Conservation (phyloP, 2,888 invertebrate genomes). For the Vanessa cardui region DNA sequence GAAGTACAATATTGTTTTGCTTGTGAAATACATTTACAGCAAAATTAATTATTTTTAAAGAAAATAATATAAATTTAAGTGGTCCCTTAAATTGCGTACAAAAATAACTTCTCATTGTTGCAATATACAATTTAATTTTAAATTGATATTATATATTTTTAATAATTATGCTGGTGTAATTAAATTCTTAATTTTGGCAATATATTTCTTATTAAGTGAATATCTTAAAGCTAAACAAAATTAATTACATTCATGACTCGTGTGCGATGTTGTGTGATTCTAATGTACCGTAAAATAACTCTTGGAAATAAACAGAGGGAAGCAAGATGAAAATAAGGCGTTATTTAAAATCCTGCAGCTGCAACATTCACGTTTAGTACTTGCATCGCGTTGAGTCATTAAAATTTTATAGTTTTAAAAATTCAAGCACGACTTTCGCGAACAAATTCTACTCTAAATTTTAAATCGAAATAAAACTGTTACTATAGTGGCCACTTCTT, state of each 20-base stretch:
- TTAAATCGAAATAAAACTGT: conserved; percentile 21
- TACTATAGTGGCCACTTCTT: conserved; percentile 22
- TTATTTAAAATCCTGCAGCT: conserved; percentile 8
- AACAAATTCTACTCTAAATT: conserved; percentile 10
- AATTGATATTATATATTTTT: no score
- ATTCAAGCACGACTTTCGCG: conserved; percentile 7
- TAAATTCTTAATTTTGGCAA: no score
- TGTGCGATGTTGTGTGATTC: conserved; percentile 2
- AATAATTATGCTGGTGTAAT: no score
- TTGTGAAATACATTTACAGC: no score
- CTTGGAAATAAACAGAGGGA: not conserved
- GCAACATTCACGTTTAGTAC: not conserved
- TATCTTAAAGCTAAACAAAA: conserved; percentile 1
- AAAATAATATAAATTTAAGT: no score
- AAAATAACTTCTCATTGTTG: no score
- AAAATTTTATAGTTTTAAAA: conserved; percentile 19
- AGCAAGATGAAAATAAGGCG: conserved; percentile 1
- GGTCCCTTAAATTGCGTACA: no score
- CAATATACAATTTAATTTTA: no score
- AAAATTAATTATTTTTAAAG: no score
- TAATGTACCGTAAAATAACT: conserved; percentile 1
- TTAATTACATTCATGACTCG: not conserved
- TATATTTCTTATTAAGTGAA: not conserved
- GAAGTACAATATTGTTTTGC: no score
- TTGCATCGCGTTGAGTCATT: conserved; percentile 17